Conservation (phyloP, 1,140 invertebrate genomes). For the Pogonus chalceus region DNA sequence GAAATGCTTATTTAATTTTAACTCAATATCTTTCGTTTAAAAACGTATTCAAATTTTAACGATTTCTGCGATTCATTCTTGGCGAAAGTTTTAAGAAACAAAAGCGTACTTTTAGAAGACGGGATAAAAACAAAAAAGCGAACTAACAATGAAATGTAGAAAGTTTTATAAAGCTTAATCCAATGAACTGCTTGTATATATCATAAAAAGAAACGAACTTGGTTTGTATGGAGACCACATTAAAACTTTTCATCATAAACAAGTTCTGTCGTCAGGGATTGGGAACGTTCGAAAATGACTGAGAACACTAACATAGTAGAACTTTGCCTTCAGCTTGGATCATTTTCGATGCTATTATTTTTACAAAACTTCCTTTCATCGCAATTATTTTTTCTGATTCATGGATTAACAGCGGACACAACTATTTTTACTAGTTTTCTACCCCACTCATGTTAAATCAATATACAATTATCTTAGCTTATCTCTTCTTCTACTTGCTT, state of each 20-base stretch:
- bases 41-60: no score
- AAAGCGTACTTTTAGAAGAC: neutral
- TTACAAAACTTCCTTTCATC: no score
- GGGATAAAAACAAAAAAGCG: neutral
- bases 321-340: no score
- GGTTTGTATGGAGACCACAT: neutral
- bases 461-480: no score
- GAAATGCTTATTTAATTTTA: no score
- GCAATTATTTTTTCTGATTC: no score
- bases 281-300: conserved; percentile 3
- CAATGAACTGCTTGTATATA: conserved; percentile 1
- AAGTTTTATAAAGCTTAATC: conserved; percentile 4
- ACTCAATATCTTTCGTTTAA: no score
- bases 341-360: no score
- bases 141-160: neutral
- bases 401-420: no score
- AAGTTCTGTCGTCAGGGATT: neutral
- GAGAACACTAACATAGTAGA: neutral
- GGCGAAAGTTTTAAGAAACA: neutral
- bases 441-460: no score
- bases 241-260: conserved; percentile 7
- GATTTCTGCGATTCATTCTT: neutral
- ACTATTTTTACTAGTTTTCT: no score
- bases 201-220: conserved; percentile 7
- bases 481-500: no score